Conservation (phyloP, 2,113 vertebrate genomes). For the Benthochromis sp. region DNA sequence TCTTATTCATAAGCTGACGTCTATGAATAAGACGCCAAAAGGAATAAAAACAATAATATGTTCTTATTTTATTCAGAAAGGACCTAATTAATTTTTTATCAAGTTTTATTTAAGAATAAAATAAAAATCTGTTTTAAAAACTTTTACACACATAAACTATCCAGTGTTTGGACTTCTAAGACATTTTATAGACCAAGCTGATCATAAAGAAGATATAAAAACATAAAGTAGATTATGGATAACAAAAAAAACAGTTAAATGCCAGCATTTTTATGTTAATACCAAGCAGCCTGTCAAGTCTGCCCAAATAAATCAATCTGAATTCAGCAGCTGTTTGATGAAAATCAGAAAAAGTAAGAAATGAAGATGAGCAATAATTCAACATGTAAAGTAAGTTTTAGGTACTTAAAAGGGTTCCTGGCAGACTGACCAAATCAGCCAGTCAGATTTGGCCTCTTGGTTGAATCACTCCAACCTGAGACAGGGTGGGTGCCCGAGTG, state of each 20-base stretch:
- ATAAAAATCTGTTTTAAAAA: not conserved
- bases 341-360: not conserved
- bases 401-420: not conserved
- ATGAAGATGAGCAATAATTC: not conserved
- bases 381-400: not conserved
- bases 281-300: not conserved
- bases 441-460: not conserved
- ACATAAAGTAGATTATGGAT: not conserved
- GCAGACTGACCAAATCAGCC: not conserved
- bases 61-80: not conserved
- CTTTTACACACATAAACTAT: not conserved
- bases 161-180: not conserved
- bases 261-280: not conserved
- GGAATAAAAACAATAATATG: not conserved
- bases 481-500: not conserved
- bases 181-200: not conserved
- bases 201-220: not conserved
- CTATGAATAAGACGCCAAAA: not conserved
- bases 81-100: accelerated
- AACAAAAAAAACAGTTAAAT: not conserved
- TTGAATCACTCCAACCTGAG: not conserved
- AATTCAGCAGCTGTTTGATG: not conserved
- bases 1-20: not conserved
- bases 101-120: not conserved
- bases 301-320: not conserved